Conservation (phyloP, 1,140 invertebrate species). For the Phenacoccus solenopsis region DNA sequence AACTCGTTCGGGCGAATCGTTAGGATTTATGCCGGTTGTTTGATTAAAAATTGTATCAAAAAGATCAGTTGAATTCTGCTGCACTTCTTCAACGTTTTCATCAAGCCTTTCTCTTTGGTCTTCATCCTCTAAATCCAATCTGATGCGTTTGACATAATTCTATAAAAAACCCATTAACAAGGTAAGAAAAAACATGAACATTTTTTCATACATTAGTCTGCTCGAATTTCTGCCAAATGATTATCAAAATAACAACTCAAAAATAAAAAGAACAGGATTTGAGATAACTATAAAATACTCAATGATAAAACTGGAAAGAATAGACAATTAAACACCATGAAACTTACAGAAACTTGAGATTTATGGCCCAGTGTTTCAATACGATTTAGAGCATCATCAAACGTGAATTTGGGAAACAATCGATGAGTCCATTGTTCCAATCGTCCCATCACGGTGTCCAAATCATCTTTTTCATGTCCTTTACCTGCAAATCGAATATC, state of each 20-base stretch:
- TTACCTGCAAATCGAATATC: conserved; percentile 72
- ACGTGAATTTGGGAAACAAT: conserved; percentile 64
- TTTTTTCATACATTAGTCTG: too few species aligned
- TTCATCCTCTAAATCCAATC: conserved; percentile 15
- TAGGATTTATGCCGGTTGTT: not conserved
- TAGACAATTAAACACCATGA: not conserved
- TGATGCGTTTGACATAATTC: conserved; percentile 15
- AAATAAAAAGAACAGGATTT: too few species aligned
- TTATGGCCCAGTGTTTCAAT: conserved; percentile 26
- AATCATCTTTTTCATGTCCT: conserved; percentile 69
- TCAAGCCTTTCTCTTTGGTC: not conserved
- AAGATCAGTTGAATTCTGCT: too few species aligned
- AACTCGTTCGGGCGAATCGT: not conserved
- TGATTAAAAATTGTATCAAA: not conserved
- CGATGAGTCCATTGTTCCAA: conserved; percentile 87
- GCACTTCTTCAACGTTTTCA: not conserved
- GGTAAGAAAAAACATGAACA: not conserved
- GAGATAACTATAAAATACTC: not conserved
- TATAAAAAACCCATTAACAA: not conserved
- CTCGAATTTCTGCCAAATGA: too few species aligned
- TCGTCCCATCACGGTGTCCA: conserved; percentile 63
- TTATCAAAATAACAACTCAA: too few species aligned
- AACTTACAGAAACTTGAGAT: conserved; percentile 21
- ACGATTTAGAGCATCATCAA: conserved; percentile 25
- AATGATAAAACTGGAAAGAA: not conserved